phyloP scores from a whole-genome alignment of 2,888 invertebrate genomes.

The Eilema depressum region DNA sequence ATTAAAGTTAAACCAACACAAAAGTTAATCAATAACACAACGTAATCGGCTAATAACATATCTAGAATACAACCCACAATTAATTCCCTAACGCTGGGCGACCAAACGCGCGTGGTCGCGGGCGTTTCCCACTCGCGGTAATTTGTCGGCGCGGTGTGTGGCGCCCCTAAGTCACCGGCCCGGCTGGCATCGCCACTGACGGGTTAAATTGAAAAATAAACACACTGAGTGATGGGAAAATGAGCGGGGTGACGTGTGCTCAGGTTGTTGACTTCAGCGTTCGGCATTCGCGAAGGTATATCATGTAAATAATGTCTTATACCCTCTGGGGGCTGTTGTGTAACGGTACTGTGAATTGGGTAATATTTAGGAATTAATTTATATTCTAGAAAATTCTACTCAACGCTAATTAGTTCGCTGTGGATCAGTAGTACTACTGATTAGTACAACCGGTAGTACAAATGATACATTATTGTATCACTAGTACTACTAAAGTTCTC shows the following conservation, averaged over 20 bases:
- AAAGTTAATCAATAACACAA: constrained; percentile 54
- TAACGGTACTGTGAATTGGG: constrained; percentile 33
- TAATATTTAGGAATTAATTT: too few relatives aligned
- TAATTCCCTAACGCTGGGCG: constrained; percentile 39
- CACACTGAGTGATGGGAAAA: constrained; percentile 79
- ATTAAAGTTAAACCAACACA: constrained; percentile 44
- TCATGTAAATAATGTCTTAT: constrained; percentile 44
- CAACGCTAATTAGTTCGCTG: too few relatives aligned
- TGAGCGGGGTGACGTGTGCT: constrained; percentile 60
- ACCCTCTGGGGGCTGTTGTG: constrained; percentile 29
- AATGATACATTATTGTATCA: too few relatives aligned
- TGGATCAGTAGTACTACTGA: too few relatives aligned
- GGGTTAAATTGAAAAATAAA: constrained; percentile 86
- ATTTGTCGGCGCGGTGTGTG: constrained; percentile 84
- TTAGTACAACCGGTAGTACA: too few relatives aligned
- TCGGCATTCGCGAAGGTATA: constrained; percentile 45
- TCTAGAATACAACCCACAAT: constrained; percentile 46
- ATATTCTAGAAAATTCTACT: too few relatives aligned
- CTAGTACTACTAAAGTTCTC: too few relatives aligned
- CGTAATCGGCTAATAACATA: constrained; percentile 54
- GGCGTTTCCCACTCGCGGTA: constrained; percentile 53
- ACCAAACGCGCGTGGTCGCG: constrained; percentile 40
- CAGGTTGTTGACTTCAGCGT: constrained; percentile 72
- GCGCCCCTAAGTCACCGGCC: constrained; percentile 81
- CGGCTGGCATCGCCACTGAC: constrained; percentile 71